Conservation (phyloP, 2,888 invertebrate genomes). For the Megaustenia siamemsis region DNA sequence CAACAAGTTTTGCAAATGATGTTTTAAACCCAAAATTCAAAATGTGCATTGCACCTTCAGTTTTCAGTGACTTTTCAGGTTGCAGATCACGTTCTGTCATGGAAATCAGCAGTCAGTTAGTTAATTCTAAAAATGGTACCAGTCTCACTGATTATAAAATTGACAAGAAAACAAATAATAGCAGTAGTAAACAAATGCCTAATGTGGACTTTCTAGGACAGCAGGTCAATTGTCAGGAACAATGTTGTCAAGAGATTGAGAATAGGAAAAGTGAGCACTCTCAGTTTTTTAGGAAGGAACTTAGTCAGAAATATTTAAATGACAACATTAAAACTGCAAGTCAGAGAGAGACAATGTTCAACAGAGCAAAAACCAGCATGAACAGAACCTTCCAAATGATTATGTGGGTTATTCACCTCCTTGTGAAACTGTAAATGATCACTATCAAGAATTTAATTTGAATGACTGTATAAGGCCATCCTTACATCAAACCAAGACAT, state of each 20-base stretch:
- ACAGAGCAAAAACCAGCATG: not conserved
- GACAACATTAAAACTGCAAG: not conserved
- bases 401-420: not conserved
- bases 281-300: no score
- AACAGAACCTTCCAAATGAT: not conserved
- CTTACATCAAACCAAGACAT: not conserved
- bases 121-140: not conserved
- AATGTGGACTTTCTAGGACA: not conserved
- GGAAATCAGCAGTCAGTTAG: not conserved
- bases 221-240: not conserved
- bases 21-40: no score
- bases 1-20: no score
- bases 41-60: not conserved
- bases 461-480: not conserved
- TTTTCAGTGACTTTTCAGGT: not conserved
- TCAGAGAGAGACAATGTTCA: not conserved
- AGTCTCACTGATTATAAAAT: not conserved
- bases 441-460: not conserved
- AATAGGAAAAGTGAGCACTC: not conserved
- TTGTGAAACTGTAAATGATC: not conserved
- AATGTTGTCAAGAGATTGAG: not conserved
- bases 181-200: not conserved
- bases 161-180: not conserved
- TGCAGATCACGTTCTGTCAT: not conserved
- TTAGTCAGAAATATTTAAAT: not conserved